phyloP scores from a whole-genome alignment of 2,888 invertebrate genomes.

The Penaeus monodon region DNA sequence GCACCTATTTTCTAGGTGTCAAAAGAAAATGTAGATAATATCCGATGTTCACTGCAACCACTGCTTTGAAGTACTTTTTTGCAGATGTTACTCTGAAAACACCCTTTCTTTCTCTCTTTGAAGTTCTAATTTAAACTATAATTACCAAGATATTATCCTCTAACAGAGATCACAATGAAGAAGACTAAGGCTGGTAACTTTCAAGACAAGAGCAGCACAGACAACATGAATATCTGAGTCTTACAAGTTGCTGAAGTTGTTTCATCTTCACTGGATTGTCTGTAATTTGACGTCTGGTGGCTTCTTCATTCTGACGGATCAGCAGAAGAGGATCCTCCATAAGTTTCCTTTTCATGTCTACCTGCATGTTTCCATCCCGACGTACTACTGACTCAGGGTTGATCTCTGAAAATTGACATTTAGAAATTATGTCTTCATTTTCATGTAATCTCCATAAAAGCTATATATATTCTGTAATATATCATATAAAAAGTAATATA shows the following conservation, averaged over 20 bases:
- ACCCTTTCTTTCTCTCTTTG: no score
- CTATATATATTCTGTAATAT: no score
- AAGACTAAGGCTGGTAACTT: background rate
- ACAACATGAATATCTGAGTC: background rate
- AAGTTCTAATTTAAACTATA: background rate
- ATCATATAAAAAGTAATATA: no score
- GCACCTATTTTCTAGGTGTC: no score
- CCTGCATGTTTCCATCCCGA: constrained; percentile 72
- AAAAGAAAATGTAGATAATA: no score
- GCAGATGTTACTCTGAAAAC: no score
- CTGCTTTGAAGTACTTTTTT: no score
- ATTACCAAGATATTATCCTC: no score
- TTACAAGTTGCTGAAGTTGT: constrained; percentile 83
- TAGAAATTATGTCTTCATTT: no score
- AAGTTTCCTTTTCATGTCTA: constrained; percentile 88
- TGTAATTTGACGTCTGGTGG: constrained; percentile 84
- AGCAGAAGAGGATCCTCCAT: constrained; percentile 93
- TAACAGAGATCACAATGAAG: background rate
- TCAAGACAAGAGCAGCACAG: background rate
- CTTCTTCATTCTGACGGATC: constrained; percentile 90
- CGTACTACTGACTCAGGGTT: constrained; percentile 60
- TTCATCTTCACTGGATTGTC: constrained; percentile 94
- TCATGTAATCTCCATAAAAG: no score
- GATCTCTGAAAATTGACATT: constrained; percentile 49
- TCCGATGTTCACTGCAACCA: no score